A percentile compares a stretch with the other conserved stretches of the same genome.
phyloP scores from a whole-genome alignment of 1,140 invertebrate species.

The Zaprionus gabonicus region DNA sequence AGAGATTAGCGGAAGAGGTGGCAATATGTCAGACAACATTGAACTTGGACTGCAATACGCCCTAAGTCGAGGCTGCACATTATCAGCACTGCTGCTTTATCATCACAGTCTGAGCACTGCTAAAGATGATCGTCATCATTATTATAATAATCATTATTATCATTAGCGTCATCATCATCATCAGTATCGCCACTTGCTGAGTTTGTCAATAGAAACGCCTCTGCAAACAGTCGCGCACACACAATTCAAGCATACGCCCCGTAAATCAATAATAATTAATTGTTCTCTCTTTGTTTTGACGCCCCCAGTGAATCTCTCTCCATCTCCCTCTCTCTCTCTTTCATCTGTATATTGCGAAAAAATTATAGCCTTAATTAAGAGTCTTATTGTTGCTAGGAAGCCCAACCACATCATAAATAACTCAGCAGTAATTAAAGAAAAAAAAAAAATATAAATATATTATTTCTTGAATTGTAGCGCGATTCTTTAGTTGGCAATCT shows the following conservation, averaged over 20 bases:
- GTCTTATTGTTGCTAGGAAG: conserved; percentile 17
- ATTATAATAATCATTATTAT: background rate
- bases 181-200: background rate
- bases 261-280: conserved; percentile 77
- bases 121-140: background rate
- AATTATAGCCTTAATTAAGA: conserved; percentile 51
- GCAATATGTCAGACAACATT: conserved; percentile 16
- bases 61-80: background rate
- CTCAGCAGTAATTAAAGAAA: background rate
- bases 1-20: conserved; percentile 5
- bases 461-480: background rate
- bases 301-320: conserved; percentile 2
- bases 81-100: background rate
- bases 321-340: background rate
- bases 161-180: background rate
- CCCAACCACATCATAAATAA: conserved; percentile 10
- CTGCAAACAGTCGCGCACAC: conserved; percentile 41
- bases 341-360: conserved; percentile 7
- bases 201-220: conserved; percentile 43
- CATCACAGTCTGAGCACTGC: background rate
- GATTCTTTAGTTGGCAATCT: background rate
- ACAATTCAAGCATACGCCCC: conserved; percentile 77
- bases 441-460: background rate
- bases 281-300: conserved; percentile 16
- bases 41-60: conserved; percentile 17